These are phyloP conservation scores for Proteles cristata DNA, from an alignment of 2,113 vertebrate genomes.

Conservation along the genomic window DNA sequence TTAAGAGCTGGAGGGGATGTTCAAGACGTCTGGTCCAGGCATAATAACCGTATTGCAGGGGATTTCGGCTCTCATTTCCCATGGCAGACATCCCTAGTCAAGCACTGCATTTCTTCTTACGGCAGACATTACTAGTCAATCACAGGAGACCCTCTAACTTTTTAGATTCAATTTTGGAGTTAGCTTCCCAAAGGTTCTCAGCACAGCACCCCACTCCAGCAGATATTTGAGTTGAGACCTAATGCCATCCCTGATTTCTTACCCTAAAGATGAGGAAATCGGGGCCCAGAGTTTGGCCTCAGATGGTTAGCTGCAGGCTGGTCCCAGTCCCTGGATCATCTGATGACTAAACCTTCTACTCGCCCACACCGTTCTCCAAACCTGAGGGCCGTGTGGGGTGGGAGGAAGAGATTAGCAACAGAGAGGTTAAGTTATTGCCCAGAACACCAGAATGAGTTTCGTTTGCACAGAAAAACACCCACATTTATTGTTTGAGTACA, in stretches of 20 bases:
- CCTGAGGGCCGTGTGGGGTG: not conserved
- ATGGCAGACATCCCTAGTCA: slow-evolving; percentile 12
- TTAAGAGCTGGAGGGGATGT: not conserved
- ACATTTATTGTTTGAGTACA: not conserved
- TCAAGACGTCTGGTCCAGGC: not conserved
- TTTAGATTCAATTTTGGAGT: not conserved
- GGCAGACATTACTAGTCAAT: slow-evolving; percentile 26
- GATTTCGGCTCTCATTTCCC: not conserved
- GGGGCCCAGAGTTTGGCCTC: not conserved
- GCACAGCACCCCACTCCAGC: not conserved
- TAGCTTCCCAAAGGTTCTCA: slow-evolving; percentile 1
- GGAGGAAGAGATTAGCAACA: not conserved
- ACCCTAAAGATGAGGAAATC: not conserved
- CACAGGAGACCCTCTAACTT: not conserved
- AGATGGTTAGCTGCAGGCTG: not conserved
- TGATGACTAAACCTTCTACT: not conserved
- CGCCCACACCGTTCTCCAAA: not conserved
- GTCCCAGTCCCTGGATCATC: not conserved
- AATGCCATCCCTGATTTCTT: not conserved
- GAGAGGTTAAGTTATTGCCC: not conserved
- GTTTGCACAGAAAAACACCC: not conserved
- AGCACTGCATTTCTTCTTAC: not conserved
- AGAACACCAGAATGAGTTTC: not conserved
- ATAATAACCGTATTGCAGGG: too few species aligned
- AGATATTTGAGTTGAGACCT: not conserved